Conservation (phyloP, 2,888 invertebrate species). For the Drosophila putrida region DNA sequence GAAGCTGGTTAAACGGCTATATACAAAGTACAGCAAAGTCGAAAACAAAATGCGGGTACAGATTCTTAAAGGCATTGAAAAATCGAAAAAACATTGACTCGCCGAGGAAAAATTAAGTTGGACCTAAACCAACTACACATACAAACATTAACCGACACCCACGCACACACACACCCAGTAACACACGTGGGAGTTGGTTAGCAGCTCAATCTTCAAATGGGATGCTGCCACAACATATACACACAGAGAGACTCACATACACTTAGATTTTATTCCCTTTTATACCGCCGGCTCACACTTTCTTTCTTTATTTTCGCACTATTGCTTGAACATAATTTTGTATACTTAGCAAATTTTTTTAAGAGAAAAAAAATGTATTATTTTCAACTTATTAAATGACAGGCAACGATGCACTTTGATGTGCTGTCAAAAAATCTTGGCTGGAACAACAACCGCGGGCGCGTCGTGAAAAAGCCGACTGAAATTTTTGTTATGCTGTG, state of each 20-base stretch:
- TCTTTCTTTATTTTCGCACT: not conserved
- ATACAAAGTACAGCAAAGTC: slow-evolving; percentile 7
- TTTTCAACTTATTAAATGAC: not conserved
- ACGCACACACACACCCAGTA: not conserved
- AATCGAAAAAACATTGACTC: slow-evolving; percentile 70
- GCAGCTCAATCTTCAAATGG: slow-evolving; percentile 30
- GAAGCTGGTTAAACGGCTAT: slow-evolving; percentile 36
- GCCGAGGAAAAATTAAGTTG: slow-evolving; percentile 22
- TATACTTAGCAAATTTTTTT: not conserved
- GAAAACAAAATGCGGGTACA: slow-evolving; percentile 34
- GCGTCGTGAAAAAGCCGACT: slow-evolving; percentile 80
- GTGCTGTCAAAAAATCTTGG: slow-evolving; percentile 33
- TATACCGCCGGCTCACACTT: slow-evolving; percentile 8
- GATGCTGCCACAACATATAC: slow-evolving; percentile 37
- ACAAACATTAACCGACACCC: slow-evolving; percentile 5
- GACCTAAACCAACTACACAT: slow-evolving; percentile 12
- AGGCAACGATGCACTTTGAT: slow-evolving; percentile 17
- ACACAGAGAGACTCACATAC: not conserved
- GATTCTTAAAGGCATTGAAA: slow-evolving; percentile 40
- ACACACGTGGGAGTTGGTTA: slow-evolving; percentile 24
- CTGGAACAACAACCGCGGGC: slow-evolving; percentile 72
- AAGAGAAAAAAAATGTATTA: not conserved
- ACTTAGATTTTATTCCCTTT: slow-evolving; percentile 35
- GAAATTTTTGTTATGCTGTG: slow-evolving; percentile 76
- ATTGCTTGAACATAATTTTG: slow-evolving; percentile 14